Conservation (phyloP, 2,797 vertebrate genomes). For the Loris lydekkerianus region DNA sequence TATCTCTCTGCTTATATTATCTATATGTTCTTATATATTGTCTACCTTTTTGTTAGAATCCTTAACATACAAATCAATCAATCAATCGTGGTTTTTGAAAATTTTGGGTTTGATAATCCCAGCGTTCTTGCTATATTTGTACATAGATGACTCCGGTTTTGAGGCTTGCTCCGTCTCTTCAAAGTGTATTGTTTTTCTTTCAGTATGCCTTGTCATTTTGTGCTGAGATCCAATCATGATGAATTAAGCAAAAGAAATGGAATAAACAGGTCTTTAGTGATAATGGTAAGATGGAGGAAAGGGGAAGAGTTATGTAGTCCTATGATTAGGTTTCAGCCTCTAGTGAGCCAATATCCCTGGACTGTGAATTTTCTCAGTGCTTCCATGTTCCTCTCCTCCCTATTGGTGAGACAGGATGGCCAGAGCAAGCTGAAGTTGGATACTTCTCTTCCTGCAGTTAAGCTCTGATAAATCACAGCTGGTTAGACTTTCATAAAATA, state of each 20-base stretch:
- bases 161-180: background rate
- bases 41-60: background rate
- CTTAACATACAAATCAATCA: background rate
- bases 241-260: background rate
- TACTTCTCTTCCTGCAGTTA: background rate
- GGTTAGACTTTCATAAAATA: background rate
- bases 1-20: background rate
- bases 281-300: background rate
- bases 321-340: background rate
- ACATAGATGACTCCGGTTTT: background rate
- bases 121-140: background rate
- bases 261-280: background rate
- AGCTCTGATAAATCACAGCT: background rate
- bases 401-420: background rate
- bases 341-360: background rate
- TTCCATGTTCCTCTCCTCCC: background rate
- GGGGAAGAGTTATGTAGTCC: background rate
- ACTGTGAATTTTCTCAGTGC: background rate
- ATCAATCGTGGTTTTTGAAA: background rate
- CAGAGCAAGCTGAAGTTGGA: background rate
- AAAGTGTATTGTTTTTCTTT: background rate
- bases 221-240: background rate
- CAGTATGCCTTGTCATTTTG: background rate
- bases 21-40: background rate
- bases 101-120: background rate